These are phyloP conservation scores for Euwallacea fornicatus DNA, from an alignment of 1,140 invertebrate genomes.

Conservation along the genomic window DNA sequence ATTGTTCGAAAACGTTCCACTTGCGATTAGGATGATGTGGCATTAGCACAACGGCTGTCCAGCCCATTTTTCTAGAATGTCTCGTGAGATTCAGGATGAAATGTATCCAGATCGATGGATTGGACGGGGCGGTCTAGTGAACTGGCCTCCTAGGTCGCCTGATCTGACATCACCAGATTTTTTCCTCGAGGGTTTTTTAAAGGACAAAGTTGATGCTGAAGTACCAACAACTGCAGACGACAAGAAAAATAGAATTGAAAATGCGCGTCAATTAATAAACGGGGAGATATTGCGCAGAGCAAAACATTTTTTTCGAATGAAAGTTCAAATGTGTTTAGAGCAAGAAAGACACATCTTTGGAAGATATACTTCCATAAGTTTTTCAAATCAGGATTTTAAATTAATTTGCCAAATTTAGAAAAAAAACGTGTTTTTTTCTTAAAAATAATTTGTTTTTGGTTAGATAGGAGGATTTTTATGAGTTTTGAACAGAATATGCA, in stretches of 20 bases:
- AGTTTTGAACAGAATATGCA: background rate
- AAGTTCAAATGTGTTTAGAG: background rate
- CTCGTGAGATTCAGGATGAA: too few relatives aligned
- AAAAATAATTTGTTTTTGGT: background rate
- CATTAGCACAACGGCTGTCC: too few relatives aligned
- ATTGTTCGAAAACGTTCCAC: too few relatives aligned
- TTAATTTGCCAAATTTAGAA: background rate
- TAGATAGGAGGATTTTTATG: background rate
- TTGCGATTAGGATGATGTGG: too few relatives aligned
- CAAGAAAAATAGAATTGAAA: background rate
- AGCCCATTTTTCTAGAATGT: too few relatives aligned
- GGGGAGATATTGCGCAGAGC: background rate
- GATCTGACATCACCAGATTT: background rate
- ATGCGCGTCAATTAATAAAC: too few relatives aligned
- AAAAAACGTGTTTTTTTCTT: background rate
- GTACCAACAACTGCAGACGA: conserved; percentile 1
- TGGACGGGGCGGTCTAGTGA: too few relatives aligned
- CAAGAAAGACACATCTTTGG: background rate
- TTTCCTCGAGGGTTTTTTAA: conserved; percentile 1
- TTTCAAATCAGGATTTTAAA: background rate
- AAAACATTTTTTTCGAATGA: background rate
- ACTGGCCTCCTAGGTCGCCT: background rate
- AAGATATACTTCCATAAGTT: background rate
- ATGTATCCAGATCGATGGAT: too few relatives aligned
- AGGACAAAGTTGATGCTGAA: too few relatives aligned